A percentile compares a stretch with the other conserved stretches of the same genome.
Evolutionary conservation across 2,113 vertebrate species (phyloP).

Genomic region (Engraulis encrasicolus): DNA sequence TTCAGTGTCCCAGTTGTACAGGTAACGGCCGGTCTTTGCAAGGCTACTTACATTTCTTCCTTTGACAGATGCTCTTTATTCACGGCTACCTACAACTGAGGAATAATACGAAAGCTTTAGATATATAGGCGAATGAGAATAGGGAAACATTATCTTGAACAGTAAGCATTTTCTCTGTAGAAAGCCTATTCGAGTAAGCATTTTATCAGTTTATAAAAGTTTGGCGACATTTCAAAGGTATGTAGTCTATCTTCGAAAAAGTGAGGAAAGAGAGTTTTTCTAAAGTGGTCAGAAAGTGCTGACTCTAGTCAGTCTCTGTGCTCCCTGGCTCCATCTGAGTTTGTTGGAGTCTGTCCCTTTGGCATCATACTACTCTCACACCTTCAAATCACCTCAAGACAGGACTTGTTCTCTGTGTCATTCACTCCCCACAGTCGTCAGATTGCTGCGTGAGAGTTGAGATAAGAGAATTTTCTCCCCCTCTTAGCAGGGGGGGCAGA

Average conservation of each 20-base stretch:
- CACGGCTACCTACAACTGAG: not conserved
- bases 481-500: conserved; percentile 27
- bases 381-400: conserved; percentile 34
- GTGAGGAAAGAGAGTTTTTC: too few species aligned
- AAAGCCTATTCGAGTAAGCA: not conserved
- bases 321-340: not conserved
- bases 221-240: too few species aligned
- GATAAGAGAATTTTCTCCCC: conserved; percentile 15
- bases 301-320: not conserved
- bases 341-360: not conserved
- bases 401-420: not conserved
- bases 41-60: not conserved
- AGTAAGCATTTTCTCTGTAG: not conserved
- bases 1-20: conserved; percentile 88
- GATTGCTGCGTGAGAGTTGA: conserved; percentile 15
- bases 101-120: not conserved
- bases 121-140: not conserved
- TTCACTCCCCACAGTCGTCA: conserved; percentile 40
- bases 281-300: not conserved
- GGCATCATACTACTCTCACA: not conserved
- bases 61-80: not conserved
- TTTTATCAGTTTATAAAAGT: too few species aligned
- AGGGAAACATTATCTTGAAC: conserved; percentile 4
- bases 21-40: conserved; percentile 63
- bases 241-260: too few species aligned